Percentiles rank a stretch among this genome's conserved stretches.
phyloP scores from a whole-genome alignment of 2,113 vertebrate genomes.

The Thunnus maccoyii region DNA sequence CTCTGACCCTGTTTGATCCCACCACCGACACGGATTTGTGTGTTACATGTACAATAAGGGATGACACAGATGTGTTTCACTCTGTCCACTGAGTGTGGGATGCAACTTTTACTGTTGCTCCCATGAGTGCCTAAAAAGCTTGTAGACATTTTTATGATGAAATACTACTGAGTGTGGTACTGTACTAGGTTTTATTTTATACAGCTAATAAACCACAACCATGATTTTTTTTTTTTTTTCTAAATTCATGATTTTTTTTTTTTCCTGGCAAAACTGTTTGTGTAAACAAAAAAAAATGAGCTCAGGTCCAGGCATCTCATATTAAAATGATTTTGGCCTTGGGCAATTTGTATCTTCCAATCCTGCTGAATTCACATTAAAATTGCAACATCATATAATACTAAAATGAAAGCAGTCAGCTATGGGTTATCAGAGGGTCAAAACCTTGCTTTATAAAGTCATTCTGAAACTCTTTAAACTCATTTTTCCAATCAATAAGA shows the following conservation, averaged over 20 bases:
- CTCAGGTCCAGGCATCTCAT: not conserved
- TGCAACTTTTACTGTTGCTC: not conserved
- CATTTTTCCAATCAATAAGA: not conserved
- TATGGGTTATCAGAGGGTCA: not conserved
- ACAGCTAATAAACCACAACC: constrained; percentile 12
- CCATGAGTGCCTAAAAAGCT: constrained; percentile 1
- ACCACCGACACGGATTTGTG: not conserved
- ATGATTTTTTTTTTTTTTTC: not conserved
- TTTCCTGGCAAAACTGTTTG: not conserved
- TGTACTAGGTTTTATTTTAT: constrained; percentile 4
- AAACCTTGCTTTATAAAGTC: not conserved
- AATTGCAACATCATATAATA: constrained; percentile 16
- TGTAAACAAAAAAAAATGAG: constrained; percentile 26
- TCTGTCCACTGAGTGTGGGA: not conserved
- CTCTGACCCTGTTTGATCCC: constrained; percentile 36
- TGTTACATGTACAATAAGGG: too few species aligned
- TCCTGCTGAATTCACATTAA: constrained; percentile 47
- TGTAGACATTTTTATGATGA: not conserved
- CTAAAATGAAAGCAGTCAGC: constrained; percentile 7
- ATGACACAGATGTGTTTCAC: too few species aligned
- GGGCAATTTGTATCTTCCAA: constrained; percentile 21
- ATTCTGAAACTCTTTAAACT: not conserved
- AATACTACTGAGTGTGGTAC: not conserved
- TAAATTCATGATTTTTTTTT: not conserved
- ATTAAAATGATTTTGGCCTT: constrained; percentile 47